Evolutionary conservation across 2,888 invertebrate genomes (phyloP).

Genomic region (Anthophora plumipes): DNA sequence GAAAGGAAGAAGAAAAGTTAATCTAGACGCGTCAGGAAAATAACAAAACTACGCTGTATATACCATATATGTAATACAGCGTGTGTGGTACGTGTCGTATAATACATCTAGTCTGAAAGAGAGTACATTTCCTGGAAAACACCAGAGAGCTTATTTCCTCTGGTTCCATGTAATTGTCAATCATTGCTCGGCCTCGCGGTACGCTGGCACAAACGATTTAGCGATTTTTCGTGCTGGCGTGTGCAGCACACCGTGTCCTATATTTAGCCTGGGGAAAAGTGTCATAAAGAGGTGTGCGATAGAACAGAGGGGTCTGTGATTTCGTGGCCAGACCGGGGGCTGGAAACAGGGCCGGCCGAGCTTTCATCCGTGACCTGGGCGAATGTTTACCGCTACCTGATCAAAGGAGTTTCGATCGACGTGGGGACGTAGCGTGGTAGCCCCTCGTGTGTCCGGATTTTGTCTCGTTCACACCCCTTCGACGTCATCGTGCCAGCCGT

Average conservation of each 20-base stretch:
- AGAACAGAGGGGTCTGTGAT: conserved; percentile 46
- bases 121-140: not conserved
- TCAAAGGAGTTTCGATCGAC: conserved; percentile 76
- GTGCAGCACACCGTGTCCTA: conserved; percentile 40
- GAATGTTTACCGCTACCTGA: conserved; percentile 80
- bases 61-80: too few species aligned
- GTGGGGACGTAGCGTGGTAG: conserved; percentile 48
- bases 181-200: conserved; percentile 15
- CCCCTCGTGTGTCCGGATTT: conserved; percentile 54
- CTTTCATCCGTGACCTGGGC: conserved; percentile 79
- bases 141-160: not conserved
- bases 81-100: too few species aligned
- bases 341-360: conserved; percentile 69
- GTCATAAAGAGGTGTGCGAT: conserved; percentile 48
- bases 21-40: too few species aligned
- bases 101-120: too few species aligned
- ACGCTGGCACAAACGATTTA: conserved; percentile 38
- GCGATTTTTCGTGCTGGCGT: conserved; percentile 36
- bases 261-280: conserved; percentile 47
- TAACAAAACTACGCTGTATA: too few species aligned
- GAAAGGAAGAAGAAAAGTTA: too few species aligned
- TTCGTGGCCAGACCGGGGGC: conserved; percentile 58
- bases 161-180: conserved; percentile 23
- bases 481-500: conserved; percentile 43
- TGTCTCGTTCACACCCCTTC: conserved; percentile 55